phyloP scores from a whole-genome alignment of 2,888 invertebrate genomes.

The Arge pagana region DNA sequence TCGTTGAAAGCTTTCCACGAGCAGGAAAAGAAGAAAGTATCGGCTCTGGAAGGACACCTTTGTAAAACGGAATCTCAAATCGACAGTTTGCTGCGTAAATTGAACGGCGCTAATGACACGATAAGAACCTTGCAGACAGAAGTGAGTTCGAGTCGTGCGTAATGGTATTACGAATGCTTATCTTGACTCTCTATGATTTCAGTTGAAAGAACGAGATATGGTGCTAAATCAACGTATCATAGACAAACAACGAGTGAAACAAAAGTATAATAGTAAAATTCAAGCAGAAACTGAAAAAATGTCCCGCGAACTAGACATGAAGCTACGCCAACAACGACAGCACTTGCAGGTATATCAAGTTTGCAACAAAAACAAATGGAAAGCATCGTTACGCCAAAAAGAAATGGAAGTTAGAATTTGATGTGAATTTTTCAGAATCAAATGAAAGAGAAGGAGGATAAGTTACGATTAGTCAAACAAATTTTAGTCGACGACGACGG shows the following conservation, averaged over 20 bases:
- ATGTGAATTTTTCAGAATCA: constrained; percentile 54
- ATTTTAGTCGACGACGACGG: constrained; percentile 62
- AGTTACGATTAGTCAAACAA: constrained; percentile 65
- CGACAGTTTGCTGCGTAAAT: constrained; percentile 66
- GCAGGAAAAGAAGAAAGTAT: constrained; percentile 69
- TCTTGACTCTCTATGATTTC: constrained; percentile 1
- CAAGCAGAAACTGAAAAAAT: constrained; percentile 77
- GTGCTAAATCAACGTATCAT: constrained; percentile 59
- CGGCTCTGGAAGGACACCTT: constrained; percentile 69
- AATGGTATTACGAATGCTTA: constrained; percentile 35
- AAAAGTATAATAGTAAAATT: constrained; percentile 60
- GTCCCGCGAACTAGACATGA: constrained; percentile 71
- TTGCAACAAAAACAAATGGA: neutral
- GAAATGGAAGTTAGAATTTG: too few species aligned
- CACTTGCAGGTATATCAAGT: constrained; percentile 58
- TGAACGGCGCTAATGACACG: constrained; percentile 69
- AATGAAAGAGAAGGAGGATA: constrained; percentile 67
- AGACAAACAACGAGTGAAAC: constrained; percentile 62
- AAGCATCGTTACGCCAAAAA: too few species aligned
- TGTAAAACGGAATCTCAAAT: constrained; percentile 69
- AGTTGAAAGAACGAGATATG: constrained; percentile 60
- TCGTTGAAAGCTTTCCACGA: constrained; percentile 69
- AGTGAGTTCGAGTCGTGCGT: constrained; percentile 38
- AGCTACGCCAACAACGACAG: constrained; percentile 64
- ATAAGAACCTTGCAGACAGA: constrained; percentile 67